These are phyloP conservation scores for Notiomystis cincta DNA, from an alignment of 2,113 vertebrate genomes.

Conservation along the genomic window DNA sequence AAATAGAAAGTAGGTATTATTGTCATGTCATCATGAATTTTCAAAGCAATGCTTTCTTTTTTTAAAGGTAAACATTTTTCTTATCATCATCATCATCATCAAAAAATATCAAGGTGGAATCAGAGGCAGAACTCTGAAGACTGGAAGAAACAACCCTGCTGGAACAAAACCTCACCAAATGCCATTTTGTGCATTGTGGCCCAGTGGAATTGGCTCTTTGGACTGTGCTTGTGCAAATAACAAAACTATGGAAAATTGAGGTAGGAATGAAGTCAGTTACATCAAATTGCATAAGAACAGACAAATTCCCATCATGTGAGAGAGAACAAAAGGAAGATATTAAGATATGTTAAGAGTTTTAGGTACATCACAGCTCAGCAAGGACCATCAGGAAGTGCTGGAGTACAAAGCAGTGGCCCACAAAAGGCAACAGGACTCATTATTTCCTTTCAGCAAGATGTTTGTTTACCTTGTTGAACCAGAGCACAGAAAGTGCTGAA, in stretches of 20 bases:
- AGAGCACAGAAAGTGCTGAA: neutral
- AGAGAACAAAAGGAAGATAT: neutral
- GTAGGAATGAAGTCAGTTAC: neutral
- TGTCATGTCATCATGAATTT: neutral
- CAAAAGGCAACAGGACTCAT: neutral
- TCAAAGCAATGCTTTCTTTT: neutral
- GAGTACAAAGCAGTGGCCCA: neutral
- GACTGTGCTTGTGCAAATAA: neutral
- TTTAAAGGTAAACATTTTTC: neutral
- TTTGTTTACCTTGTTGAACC: neutral
- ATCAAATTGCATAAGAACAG: neutral
- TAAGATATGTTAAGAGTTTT: rapidly evolving
- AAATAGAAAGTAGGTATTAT: neutral
- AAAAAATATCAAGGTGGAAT: neutral
- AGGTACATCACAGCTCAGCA: neutral
- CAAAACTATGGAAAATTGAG: neutral
- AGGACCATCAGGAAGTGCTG: neutral
- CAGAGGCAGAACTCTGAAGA: neutral
- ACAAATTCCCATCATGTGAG: neutral
- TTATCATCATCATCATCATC: neutral
- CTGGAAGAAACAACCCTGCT: neutral
- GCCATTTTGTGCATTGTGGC: neutral
- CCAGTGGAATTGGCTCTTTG: neutral
- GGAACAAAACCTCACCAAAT: neutral
- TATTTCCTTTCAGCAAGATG: neutral